Evolutionary conservation across 1,140 invertebrate species (phyloP).

Genomic region (Probaryconus sp.): DNA sequence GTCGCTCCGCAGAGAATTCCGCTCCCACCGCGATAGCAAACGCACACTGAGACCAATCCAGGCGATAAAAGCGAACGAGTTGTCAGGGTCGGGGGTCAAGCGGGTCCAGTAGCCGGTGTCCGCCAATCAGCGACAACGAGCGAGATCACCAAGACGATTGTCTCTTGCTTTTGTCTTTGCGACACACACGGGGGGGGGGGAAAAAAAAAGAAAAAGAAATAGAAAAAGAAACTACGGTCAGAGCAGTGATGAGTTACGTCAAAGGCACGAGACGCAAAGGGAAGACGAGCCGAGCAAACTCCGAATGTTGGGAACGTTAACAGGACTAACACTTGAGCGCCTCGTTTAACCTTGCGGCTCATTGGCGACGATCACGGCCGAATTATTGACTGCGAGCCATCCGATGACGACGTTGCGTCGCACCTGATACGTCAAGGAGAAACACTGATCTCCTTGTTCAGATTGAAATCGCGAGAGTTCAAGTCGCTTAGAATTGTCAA

Average conservation of each 20-base stretch:
- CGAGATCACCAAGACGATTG: constrained; percentile 59
- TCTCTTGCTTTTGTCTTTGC: constrained; percentile 45
- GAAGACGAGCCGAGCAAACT: constrained; percentile 5
- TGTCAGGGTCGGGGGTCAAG: constrained; percentile 62
- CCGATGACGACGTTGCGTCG: constrained; percentile 26
- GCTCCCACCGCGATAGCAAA: constrained; percentile 65
- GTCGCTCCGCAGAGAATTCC: constrained; percentile 79
- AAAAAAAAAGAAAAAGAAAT: not conserved
- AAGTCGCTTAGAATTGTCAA: too few species aligned
- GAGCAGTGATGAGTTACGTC: constrained; percentile 14
- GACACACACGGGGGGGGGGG: not conserved
- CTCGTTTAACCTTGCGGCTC: constrained; percentile 31
- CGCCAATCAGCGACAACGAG: constrained; percentile 55
- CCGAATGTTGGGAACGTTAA: constrained; percentile 27
- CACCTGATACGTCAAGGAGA: constrained; percentile 44
- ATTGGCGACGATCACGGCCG: constrained; percentile 19
- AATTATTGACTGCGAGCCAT: constrained; percentile 21
- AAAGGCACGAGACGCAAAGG: too few species aligned
- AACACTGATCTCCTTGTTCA: constrained; percentile 34
- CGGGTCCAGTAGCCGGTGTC: constrained; percentile 63
- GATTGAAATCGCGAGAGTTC: constrained; percentile 24
- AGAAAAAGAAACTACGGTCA: too few species aligned
- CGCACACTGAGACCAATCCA: constrained; percentile 54
- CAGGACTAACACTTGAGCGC: constrained; percentile 9
- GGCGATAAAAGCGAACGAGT: constrained; percentile 65